Base-by-base conservation (phyloP, 1,140 invertebrate species). In the Drosophila trapezifrons region DNA sequence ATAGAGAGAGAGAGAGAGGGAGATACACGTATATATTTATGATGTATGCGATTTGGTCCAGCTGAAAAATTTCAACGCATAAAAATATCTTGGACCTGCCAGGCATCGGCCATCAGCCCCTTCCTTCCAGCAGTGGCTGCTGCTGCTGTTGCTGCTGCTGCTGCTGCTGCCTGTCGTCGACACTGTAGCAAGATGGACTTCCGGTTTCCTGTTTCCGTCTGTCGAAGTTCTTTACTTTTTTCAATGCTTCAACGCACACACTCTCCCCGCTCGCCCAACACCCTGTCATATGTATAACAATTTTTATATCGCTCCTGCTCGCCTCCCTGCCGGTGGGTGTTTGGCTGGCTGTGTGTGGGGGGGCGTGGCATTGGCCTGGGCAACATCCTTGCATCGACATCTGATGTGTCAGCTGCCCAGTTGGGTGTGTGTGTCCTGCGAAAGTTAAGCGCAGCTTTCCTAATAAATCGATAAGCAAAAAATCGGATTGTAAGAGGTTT, bases 171-270 rank as follows among this genome's bases (percentile, higher is more conserved):
- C 84, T 80, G 85, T 80, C 66, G 84, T 80, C 84, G 84, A 89
- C 83, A 91, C 83, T 91, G 90, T 90, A 91, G 90, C 90, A 91
- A 91, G 90, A 91, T 91, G 90, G 90, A 91, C 90, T 90, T 91
- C 90, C 90, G 90, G 90, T 91, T 91, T 91, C 90, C 90, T 91
- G 90, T 91, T 91, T 91, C 90, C 90, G 90, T 87, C 90, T 91
- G 90, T 91, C 90, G 90, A 91, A 91, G 82, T 91, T 91, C 77
- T 91, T 90, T 90, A 84, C 80, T 90, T 87, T 87, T 87, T 87
- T 83, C 84, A 78, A 89, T 83, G 84, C 84, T 80, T 78, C 79
- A 46, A 66, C 83, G 73, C 67, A 87, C 75, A 69, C 59, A 60
- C 72, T 52, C 29, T 32, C 29, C 8, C 29, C 69, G 46, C 55